A percentile compares a stretch with the other conserved stretches of the same genome.
Evolutionary conservation across 2,888 invertebrate species (phyloP).

Genomic region (Heteromurus nitidus): DNA sequence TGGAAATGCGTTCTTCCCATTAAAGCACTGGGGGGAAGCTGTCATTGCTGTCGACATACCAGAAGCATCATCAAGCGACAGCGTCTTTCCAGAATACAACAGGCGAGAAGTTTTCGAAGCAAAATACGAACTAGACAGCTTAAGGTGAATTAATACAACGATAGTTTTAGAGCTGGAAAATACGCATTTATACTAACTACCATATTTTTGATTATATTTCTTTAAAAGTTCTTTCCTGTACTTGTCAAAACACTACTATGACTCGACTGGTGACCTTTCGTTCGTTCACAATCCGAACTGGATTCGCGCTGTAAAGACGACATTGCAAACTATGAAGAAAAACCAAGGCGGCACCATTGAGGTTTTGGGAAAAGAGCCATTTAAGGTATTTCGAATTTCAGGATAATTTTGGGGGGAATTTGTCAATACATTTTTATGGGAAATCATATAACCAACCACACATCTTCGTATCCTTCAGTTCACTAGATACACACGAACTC

Average conservation of each 20-base stretch:
- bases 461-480: no score
- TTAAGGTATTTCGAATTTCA: no score
- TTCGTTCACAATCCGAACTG: conserved; percentile 68
- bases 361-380: conserved; percentile 61
- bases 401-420: no score
- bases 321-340: conserved; percentile 59
- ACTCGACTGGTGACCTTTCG: conserved; percentile 63
- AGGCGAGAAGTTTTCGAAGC: conserved; percentile 69
- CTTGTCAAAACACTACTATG: conserved; percentile 67
- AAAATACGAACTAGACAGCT: conserved; percentile 67
- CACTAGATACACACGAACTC: conserved; percentile 66
- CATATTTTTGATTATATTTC: no score
- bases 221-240: conserved; percentile 70
- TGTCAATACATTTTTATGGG: no score
- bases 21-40: conserved; percentile 68
- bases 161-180: background rate
- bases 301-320: conserved; percentile 55
- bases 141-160: no score
- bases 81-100: conserved; percentile 64
- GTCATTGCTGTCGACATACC: conserved; percentile 57
- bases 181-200: background rate
- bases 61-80: conserved; percentile 48
- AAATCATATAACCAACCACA: no score
- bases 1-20: conserved; percentile 70
- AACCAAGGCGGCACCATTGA: conserved; percentile 70